These are phyloP conservation scores for Spodoptera picta DNA, from an alignment of 2,888 invertebrate species.

Conservation along the genomic window DNA sequence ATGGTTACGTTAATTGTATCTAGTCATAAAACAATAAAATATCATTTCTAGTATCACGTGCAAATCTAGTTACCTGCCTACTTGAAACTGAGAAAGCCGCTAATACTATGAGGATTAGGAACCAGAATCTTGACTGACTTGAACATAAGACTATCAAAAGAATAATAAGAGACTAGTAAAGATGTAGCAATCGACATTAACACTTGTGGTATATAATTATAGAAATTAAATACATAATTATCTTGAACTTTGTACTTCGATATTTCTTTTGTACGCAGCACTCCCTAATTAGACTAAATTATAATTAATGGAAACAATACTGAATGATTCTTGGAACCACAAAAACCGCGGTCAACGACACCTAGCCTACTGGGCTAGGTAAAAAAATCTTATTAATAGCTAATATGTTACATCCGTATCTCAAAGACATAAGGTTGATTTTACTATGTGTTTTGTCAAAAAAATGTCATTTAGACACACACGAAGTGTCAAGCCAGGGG, in stretches of 20 bases:
- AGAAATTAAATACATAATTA: constrained; percentile 20
- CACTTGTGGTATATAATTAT: neutral
- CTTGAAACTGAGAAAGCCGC: too few relatives aligned
- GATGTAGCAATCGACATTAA: neutral
- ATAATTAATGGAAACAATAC: constrained; percentile 49
- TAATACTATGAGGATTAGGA: too few relatives aligned
- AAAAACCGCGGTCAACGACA: constrained; percentile 63
- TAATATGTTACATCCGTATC: constrained; percentile 41
- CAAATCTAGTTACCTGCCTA: too few relatives aligned
- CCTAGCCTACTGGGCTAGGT: constrained; percentile 56
- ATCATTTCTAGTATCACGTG: too few relatives aligned
- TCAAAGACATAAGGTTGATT: constrained; percentile 49
- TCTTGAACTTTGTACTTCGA: neutral
- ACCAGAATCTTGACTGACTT: too few relatives aligned
- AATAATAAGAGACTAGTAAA: neutral
- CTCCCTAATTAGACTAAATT: constrained; percentile 31
- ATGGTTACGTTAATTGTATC: too few relatives aligned
- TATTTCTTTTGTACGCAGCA: neutral
- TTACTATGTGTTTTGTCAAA: constrained; percentile 32
- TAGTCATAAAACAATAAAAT: too few relatives aligned
- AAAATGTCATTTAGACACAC: constrained; percentile 62
- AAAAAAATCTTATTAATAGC: constrained; percentile 51
- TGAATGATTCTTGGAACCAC: constrained; percentile 43
- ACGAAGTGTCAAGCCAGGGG: constrained; percentile 73
- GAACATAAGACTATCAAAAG: too few relatives aligned